Evolutionary conservation across 2,797 vertebrate species (phyloP), one percentile per base, ranked within the genome.

Genomic region (Bovichtus diacanthus): DNA sequence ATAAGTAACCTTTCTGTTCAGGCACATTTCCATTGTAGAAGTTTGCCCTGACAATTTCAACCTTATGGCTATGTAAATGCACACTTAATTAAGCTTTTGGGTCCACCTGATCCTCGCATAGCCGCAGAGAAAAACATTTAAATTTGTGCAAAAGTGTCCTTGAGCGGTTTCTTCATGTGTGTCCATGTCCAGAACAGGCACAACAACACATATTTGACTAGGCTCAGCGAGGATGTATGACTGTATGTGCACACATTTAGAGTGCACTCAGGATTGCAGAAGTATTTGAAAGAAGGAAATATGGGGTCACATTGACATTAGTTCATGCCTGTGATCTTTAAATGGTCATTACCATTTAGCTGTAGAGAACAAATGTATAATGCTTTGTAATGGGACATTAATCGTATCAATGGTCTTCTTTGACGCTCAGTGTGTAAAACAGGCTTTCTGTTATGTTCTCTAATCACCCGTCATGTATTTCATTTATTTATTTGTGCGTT

Each of bases 271-370:
- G 54, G 50, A 34, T 72, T 76, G 34, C 6, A 12, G 19, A 31
- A 6, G 39, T 46, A 61, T 64, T 51, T 53, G 23, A 39, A 31
- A 21, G 7, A n/a, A 12, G 19, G 65, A 55, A 74, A 31, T 34
- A 21, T 21, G 43, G 23, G 38, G 43, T 3, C 1, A 25, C 36
- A 21, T 19, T 25, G 31, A 23, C 15, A 53, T 56, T 21, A 11
- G 39, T 34, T 49, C 27, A 36, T 25, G 23, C 34, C 43, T 31
- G 5, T 16, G 19, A 63, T 51, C 25, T 63, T 80, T 25, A 47
- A 67, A 54, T 63, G 55, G 60, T 74, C 55, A 47, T 74, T 74
- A 21, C n/a, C 70, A 29, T 49, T 65, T 18, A 67, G 19, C 23
- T 38, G 43, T 6, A 8, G 27, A 27, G 15, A 55, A 25, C 18